These are phyloP conservation scores for Columba janthina DNA, from an alignment of 2,113 vertebrate species.

Conservation along the genomic window DNA sequence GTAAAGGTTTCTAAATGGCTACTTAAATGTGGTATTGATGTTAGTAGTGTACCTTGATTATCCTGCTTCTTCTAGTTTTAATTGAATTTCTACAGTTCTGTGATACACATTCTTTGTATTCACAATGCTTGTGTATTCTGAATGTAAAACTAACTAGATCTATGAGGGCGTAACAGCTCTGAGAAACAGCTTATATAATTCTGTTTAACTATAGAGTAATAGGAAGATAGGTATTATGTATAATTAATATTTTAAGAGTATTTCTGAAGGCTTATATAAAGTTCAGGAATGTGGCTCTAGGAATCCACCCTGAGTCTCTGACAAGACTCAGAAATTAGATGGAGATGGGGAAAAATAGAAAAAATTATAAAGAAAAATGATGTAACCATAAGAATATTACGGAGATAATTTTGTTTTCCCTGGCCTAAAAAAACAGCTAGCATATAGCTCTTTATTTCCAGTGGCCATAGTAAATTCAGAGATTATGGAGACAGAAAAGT, in stretches of 20 bases:
- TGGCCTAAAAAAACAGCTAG: neutral
- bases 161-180: neutral
- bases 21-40: neutral
- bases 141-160: neutral
- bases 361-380: neutral
- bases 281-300: neutral
- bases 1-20: neutral
- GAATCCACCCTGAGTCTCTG: neutral
- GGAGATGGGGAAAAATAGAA: neutral
- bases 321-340: neutral
- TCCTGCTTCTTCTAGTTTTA: neutral
- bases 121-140: neutral
- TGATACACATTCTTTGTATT: neutral
- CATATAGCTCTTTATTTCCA: neutral
- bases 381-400: neutral
- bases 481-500: neutral
- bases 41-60: neutral
- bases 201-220: neutral
- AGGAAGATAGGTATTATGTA: neutral
- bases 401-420: neutral
- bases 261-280: neutral
- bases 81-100: neutral
- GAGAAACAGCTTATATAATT: neutral
- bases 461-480: neutral
- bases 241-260: neutral